Evolutionary conservation across 2,113 vertebrate genomes (phyloP), one percentile per base, ranked within the genome.

Genomic region (Odocoileus virginianus): DNA sequence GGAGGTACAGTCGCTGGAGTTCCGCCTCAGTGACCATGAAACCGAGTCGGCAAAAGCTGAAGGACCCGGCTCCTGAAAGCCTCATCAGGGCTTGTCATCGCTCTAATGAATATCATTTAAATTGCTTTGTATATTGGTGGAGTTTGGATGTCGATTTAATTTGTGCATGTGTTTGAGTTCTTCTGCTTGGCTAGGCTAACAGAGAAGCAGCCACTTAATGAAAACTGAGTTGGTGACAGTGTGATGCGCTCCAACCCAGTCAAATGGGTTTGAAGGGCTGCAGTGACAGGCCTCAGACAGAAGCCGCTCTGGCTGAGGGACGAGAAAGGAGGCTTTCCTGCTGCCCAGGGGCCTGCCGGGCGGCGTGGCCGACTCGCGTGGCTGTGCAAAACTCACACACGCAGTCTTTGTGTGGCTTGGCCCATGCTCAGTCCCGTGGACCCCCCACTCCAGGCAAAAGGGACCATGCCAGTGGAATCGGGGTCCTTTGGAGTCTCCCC

Each of bases 41-140:
- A 99, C 99, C 99, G 97, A 99, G 99, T 99, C 99, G 98, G 99
- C 99, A 99, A 99, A 99, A 99, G 98, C 99, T 99, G 99, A 99
- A 99, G 99, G 99, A 98, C 99, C 98, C 95, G 84, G 98, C 99
- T 99, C 99, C 99, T 99, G 99, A 99, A 99, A 99, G 99, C 99
- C 99, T 99, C 99, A 99, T 99, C 99, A 99, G 99, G 99, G 99
- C 99, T 99, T 99, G 99, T 99, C 99, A 99, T 99, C 99, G 99
- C 99, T 99, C 99, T 99, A 99, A 99, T 99, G 99, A 99, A 99
- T 99, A 99, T 99, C 99, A 99, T 99, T 99, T 99, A 99, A 99
- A 99, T 99, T 99, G 99, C 99, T 99, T 99, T 99, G 99, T 99
- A 99, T 99, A 99, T 99, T 99, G 99, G 99, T 99, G 99, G 99